Percentiles rank a stretch among this genome's conserved stretches.
Evolutionary conservation across 2,797 vertebrate genomes (phyloP).

Genomic region (Philypnodon macrostomus): DNA sequence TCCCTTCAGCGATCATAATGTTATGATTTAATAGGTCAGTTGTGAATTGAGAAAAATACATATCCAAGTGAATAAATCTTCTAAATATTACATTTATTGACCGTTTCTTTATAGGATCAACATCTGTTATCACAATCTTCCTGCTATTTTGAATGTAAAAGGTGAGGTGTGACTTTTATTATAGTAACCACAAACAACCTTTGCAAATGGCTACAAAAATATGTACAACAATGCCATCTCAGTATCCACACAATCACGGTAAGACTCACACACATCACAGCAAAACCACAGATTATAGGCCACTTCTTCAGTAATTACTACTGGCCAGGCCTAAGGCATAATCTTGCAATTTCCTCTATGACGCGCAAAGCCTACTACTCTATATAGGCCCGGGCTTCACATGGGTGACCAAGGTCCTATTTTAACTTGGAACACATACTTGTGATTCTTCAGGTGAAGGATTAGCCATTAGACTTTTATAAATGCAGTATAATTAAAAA

Average conservation of each 20-base stretch:
- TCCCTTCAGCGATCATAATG: no score
- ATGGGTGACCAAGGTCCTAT: slow-evolving; percentile 26
- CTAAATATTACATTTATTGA: no score
- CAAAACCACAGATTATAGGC: slow-evolving; percentile 79
- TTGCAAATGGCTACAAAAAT: slow-evolving; percentile 48
- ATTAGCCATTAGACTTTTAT: slow-evolving; percentile 48
- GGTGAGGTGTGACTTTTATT: slow-evolving; percentile 36
- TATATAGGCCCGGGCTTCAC: slow-evolving; percentile 50
- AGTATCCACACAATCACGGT: slow-evolving; percentile 58
- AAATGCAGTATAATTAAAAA: no score
- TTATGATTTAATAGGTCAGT: no score
- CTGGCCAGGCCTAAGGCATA: slow-evolving; percentile 73
- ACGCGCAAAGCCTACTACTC: slow-evolving; percentile 65
- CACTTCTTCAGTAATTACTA: slow-evolving; percentile 79
- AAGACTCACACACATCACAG: slow-evolving; percentile 71
- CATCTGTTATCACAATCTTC: background rate
- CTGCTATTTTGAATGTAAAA: slow-evolving; percentile 11
- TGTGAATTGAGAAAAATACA: no score
- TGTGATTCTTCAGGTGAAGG: slow-evolving; percentile 54
- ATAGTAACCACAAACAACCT: slow-evolving; percentile 32
- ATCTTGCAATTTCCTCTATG: slow-evolving; percentile 79
- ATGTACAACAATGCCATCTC: slow-evolving; percentile 59
- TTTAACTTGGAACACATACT: slow-evolving; percentile 37
- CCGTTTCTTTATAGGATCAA: background rate
- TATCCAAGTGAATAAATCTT: no score